Conservation (phyloP, 2,888 invertebrate genomes). For the Euzetes globulus region DNA sequence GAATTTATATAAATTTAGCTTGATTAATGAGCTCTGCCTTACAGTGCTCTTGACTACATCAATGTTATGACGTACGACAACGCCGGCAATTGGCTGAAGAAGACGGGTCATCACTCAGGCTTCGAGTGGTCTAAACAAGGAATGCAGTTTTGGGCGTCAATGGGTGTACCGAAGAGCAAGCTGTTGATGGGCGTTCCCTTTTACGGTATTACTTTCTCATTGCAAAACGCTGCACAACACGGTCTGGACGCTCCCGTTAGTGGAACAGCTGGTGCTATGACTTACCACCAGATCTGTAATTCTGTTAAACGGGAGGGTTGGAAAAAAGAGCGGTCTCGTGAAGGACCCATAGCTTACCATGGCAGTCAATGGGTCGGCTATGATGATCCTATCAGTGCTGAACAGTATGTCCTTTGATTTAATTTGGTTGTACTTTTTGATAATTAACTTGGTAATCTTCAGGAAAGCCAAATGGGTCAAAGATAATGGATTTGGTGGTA, state of each 20-base stretch:
- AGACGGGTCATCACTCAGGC: background rate
- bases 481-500: constrained; percentile 5
- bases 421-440: no score
- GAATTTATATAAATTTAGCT: no score
- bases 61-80: background rate
- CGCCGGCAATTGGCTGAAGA: no score
- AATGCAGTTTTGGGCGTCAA: background rate
- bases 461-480: constrained; percentile 11
- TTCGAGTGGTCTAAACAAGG: background rate
- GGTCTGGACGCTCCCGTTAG: background rate
- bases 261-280: background rate
- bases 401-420: no score
- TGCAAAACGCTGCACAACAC: background rate
- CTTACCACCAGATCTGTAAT: background rate
- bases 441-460: no score
- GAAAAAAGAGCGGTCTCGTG: background rate
- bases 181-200: background rate
- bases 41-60: background rate
- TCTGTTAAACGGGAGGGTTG: background rate
- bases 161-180: background rate
- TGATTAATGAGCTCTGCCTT: no score
- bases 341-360: background rate
- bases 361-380: background rate
- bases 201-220: background rate
- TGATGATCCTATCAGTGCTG: constrained; percentile 7